These are phyloP conservation scores for Scaptomyza pallida DNA, from an alignment of 1,140 invertebrate species.

Conservation along the genomic window DNA sequence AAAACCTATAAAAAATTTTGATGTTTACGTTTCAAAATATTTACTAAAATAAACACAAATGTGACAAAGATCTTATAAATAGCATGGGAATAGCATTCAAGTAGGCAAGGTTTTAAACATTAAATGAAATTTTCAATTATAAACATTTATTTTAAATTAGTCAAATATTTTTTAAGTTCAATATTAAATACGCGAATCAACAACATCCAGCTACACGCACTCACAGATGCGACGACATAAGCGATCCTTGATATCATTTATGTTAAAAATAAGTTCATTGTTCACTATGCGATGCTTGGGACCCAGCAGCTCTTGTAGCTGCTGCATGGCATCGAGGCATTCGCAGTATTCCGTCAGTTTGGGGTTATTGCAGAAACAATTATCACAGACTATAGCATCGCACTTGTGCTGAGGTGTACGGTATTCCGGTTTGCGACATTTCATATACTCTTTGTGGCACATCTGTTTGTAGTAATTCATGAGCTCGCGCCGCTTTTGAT, in stretches of 20 bases:
- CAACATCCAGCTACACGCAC: not conserved
- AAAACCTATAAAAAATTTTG: too few species aligned
- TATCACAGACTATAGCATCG: constrained; percentile 24
- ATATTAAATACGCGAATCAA: too few species aligned
- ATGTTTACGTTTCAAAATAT: not conserved
- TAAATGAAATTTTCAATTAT: too few species aligned
- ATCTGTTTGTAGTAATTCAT: constrained; percentile 42
- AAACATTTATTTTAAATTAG: too few species aligned
- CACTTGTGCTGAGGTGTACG: constrained; percentile 27
- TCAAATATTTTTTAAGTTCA: too few species aligned
- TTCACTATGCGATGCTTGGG: not conserved
- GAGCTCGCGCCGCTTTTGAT: constrained; percentile 27
- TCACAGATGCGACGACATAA: constrained; percentile 1
- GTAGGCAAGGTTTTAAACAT: not conserved
- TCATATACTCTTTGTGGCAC: constrained; percentile 43
- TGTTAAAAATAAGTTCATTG: constrained; percentile 12
- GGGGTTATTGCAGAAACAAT: constrained; percentile 32
- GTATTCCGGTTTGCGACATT: not conserved
- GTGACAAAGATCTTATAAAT: too few species aligned
- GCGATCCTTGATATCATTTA: constrained; percentile 13
- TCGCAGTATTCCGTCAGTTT: constrained; percentile 42
- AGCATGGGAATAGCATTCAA: not conserved
- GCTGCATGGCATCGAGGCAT: constrained; percentile 38
- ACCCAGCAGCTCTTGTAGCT: constrained; percentile 33
- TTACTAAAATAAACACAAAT: not conserved